A percentile compares a stretch with the other conserved stretches of the same genome.
Conservation (phyloP, 2,797 vertebrate genomes). For the Acanthiza pusilla region DNA sequence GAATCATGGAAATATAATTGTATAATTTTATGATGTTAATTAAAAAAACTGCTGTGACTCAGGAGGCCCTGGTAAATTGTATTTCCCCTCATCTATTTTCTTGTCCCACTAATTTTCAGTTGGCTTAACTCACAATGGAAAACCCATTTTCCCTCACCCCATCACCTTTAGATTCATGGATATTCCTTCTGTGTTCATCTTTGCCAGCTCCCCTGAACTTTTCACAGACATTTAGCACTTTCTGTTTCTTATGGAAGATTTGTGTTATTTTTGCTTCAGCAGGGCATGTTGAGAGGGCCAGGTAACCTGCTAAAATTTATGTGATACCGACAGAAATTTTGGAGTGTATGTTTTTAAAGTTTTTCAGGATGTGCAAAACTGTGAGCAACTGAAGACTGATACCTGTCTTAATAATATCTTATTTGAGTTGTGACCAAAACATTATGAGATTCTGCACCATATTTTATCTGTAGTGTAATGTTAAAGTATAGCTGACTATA, state of each 20-base stretch:
- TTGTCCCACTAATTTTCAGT: not conserved
- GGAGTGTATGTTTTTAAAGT: not conserved
- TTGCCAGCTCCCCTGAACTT: fast-evolving
- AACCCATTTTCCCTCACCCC: not conserved
- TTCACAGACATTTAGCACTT: not conserved
- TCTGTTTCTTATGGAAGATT: not conserved
- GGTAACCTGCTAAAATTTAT: not conserved
- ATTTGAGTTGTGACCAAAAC: not conserved
- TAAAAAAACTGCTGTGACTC: not conserved
- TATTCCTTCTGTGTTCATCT: not conserved
- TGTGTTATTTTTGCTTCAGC: not conserved
- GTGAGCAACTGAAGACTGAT: not conserved
- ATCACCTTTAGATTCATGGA: not conserved
- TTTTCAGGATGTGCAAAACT: not conserved
- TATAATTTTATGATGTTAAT: not conserved
- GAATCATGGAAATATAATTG: not conserved
- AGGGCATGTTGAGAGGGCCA: not conserved
- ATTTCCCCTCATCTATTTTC: not conserved
- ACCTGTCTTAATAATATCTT: not conserved
- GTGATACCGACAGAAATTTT: not conserved
- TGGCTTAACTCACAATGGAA: not conserved
- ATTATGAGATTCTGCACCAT: not conserved
- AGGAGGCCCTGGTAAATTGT: not conserved
- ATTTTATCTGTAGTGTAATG: not conserved
- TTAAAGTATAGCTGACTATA: not conserved